Percentiles rank a stretch among this genome's conserved stretches.
phyloP scores from a whole-genome alignment of 2,888 invertebrate species.

The Panorpa germanica region DNA sequence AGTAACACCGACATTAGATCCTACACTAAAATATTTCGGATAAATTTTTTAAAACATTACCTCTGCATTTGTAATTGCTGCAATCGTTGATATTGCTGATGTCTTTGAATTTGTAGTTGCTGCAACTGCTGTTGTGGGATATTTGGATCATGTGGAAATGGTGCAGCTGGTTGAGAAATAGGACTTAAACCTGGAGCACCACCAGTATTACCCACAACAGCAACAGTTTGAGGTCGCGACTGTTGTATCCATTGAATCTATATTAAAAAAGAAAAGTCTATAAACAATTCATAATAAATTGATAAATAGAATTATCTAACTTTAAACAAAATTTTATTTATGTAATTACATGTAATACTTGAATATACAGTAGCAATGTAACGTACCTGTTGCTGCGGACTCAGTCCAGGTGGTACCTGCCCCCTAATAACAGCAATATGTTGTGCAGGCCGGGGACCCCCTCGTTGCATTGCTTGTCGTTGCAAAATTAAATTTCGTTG shows the following conservation, averaged over 20 bases:
- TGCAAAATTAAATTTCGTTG: conserved; percentile 34
- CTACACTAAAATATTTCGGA: conserved; percentile 1
- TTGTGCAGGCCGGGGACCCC: conserved; percentile 23
- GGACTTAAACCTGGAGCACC: conserved; percentile 22
- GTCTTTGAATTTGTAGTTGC: conserved; percentile 24
- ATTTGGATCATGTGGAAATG: conserved; percentile 13
- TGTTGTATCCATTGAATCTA: conserved; percentile 48
- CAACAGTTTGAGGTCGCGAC: conserved; percentile 35
- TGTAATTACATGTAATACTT: background rate
- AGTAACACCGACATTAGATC: conserved; percentile 8
- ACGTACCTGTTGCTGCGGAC: conserved; percentile 36
- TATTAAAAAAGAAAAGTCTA: conserved; percentile 3
- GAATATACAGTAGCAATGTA: background rate
- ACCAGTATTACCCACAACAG: conserved; percentile 29
- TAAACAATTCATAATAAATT: background rate
- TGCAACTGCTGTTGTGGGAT: conserved; percentile 26
- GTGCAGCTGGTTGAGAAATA: conserved; percentile 16
- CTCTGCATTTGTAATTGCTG: conserved; percentile 21
- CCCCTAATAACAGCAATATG: conserved; percentile 51
- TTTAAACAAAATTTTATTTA: conserved; percentile 1
- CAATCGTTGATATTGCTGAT: conserved; percentile 16
- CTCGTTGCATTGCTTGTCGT: conserved; percentile 23
- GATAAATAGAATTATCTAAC: background rate
- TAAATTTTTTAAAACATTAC: no score
- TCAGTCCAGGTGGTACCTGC: conserved; percentile 43